Evolutionary conservation across 2,113 vertebrate genomes (phyloP).

Genomic region (Sylvietta virens): DNA sequence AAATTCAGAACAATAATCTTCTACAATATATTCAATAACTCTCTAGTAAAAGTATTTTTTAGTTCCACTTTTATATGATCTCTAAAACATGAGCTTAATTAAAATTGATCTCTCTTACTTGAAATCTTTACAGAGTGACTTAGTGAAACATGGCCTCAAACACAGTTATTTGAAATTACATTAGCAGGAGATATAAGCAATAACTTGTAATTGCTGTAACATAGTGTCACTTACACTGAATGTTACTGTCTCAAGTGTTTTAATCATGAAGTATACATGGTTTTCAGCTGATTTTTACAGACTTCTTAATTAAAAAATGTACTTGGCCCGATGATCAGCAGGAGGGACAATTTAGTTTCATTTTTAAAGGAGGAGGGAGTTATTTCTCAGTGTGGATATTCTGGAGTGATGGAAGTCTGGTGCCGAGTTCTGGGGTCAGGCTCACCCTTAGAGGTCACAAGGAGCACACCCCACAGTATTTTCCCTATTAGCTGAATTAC

Average conservation of each 20-base stretch:
- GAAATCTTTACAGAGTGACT: constrained; percentile 60
- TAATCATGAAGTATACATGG: background rate
- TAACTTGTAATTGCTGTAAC: constrained; percentile 4
- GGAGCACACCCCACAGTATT: background rate
- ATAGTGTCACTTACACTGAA: background rate
- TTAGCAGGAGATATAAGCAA: constrained; percentile 1
- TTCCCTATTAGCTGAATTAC: background rate
- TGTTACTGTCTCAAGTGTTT: background rate
- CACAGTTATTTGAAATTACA: constrained; percentile 31
- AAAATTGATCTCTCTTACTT: constrained; percentile 66
- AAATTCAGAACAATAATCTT: constrained; percentile 45
- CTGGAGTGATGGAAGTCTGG: background rate
- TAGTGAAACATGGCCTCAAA: constrained; percentile 43
- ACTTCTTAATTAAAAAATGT: background rate
- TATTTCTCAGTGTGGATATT: background rate
- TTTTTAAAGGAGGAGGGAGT: background rate
- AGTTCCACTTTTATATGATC: constrained; percentile 51
- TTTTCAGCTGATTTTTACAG: background rate
- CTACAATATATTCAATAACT: constrained; percentile 54
- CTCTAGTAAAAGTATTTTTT: constrained; percentile 21
- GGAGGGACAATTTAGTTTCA: fast-evolving
- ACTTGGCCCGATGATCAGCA: fast-evolving
- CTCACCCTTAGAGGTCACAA: background rate
- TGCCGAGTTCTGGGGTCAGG: background rate
- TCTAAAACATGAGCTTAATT: constrained; percentile 66